Base-by-base conservation (phyloP, 2,113 vertebrate species). In the Nicator chloris region DNA sequence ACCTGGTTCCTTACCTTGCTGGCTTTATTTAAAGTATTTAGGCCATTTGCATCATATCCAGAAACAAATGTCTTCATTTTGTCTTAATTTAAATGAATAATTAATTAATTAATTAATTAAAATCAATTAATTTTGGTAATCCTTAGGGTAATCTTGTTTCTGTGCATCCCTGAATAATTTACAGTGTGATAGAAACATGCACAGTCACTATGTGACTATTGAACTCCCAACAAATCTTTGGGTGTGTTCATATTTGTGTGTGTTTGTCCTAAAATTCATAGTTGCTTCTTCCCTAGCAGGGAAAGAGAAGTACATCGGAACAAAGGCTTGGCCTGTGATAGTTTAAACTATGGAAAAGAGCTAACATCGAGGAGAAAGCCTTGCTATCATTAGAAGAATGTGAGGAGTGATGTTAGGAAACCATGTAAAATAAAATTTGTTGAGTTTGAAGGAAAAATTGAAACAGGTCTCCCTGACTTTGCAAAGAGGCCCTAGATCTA, bases 181-280 rank as follows among this genome's bases (percentile, higher is more conserved):
- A 49, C 4, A 31, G 2, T 31, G 11, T 50, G 23, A 54, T 15
- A 85, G 71, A 82, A 71, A 30, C 8, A 59, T 4, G 3, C 7
- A 12, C 11, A 24, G 4, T 51, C 24, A 33, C 11, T 22, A 2
- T 45, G 11, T 40, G 31, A 49, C 12, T 79, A 10, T 6, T 56
- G 35, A 79, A 40, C 9, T 75, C 18, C 16, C 21, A 33, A 3
- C 30, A 35, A 49, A 13, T 31, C 4, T 15, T 14, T 45, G 7
- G 3, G 4, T 15, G 5, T 23, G 3, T 17, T 10, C 19, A 20
- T 10, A 3, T n/a, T 5, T 37, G 7, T 18, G 7, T 56, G 6
- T 27, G 2, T 35, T 4, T 75, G 2, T 39, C 31, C 31, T 75
- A 50, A 83, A 86, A 53, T 57, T 56, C 23, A 31, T 3, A 71